Percentiles rank a stretch among this genome's conserved stretches.
These are phyloP conservation scores for Lagria hirta DNA, from an alignment of 2,888 invertebrate genomes.

Conservation along the genomic window DNA sequence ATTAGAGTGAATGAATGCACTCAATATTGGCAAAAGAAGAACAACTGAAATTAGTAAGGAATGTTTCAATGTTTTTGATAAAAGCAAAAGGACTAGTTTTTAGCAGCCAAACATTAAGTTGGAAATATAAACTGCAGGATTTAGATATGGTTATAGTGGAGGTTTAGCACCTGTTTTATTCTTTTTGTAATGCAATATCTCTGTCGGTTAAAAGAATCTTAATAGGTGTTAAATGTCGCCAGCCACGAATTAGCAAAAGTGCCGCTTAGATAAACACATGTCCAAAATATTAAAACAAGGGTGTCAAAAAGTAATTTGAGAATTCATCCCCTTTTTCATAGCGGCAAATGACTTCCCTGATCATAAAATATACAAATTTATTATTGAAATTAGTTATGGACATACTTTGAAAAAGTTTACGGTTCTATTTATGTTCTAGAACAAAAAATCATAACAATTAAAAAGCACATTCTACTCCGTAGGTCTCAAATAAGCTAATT, in stretches of 20 bases:
- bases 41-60: no score
- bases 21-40: no score
- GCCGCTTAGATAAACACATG: constrained; percentile 30
- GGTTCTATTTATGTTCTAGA: not conserved
- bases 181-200: constrained; percentile 25
- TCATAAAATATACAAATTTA: constrained; percentile 35
- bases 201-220: constrained; percentile 20
- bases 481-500: constrained; percentile 9
- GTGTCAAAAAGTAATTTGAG: constrained; percentile 34
- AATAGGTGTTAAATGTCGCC: constrained; percentile 28
- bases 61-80: no score
- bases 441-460: constrained; percentile 8
- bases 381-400: constrained; percentile 19
- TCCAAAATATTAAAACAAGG: constrained; percentile 31
- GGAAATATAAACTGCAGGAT: no score
- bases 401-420: no score
- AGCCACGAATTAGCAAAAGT: constrained; percentile 27
- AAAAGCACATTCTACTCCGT: constrained; percentile 9
- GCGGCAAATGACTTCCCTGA: constrained; percentile 1
- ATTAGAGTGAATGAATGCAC: no score
- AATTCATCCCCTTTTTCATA: constrained; percentile 20
- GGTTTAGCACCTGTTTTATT: no score
- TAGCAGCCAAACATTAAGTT: no score
- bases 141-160: no score
- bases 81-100: no score